Evolutionary conservation across 2,797 vertebrate genomes (phyloP).

Genomic region (Cuculus canorus): DNA sequence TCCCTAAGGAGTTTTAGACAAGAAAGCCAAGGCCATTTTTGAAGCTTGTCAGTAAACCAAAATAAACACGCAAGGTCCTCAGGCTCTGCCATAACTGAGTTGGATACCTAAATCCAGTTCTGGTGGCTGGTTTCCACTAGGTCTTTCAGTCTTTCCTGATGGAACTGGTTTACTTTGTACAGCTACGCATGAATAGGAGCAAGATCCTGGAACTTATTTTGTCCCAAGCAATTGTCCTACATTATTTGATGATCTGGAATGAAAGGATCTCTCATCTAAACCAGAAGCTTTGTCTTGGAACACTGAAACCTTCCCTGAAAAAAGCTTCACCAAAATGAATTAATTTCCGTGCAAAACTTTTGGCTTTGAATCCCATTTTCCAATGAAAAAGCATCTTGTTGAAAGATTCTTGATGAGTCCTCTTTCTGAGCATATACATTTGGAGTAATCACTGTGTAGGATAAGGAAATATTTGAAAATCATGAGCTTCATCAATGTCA

Average conservation of each 20-base stretch:
- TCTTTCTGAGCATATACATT: neutral
- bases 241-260: neutral
- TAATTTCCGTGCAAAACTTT: neutral
- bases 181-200: neutral
- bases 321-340: neutral
- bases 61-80: neutral
- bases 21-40: neutral
- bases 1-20: neutral
- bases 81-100: neutral
- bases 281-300: neutral
- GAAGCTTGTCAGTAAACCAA: neutral
- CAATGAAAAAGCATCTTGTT: neutral
- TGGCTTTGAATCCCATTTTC: neutral
- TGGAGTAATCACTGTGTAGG: slow-evolving; percentile 2
- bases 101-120: neutral
- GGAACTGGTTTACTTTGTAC: neutral
- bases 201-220: neutral
- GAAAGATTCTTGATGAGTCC: slow-evolving; percentile 25
- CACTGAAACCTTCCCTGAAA: neutral
- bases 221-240: neutral
- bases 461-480: slow-evolving; percentile 4
- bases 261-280: neutral
- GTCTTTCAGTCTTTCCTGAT: neutral
- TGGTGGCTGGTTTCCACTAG: neutral
- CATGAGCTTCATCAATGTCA: slow-evolving; percentile 22